Evolutionary conservation across 2,888 invertebrate genomes (phyloP), one percentile per base, ranked within the genome.

Genomic region (Baronia brevicornis): DNA sequence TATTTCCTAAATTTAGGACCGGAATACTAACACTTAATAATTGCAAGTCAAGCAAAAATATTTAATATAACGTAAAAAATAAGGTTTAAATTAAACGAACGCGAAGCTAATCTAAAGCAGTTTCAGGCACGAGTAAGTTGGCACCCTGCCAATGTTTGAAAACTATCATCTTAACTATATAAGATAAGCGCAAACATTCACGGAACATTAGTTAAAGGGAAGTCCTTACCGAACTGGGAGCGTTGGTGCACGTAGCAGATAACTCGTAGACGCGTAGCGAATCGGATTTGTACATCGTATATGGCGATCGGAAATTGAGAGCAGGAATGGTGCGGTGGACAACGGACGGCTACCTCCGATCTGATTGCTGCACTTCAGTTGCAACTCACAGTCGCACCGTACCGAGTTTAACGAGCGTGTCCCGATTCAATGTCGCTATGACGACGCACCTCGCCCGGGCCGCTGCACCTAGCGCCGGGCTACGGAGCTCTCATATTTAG

Each of bases 121-220:
- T 48, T 48, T 52, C 48, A 56, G 54, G 52, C 50, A 50, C 54
- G 56, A 47, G 52, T 38, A 51, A 46, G 46, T 60, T 77, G 75
- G 75, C 60, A 36, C 48, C 22, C 32, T 39, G 74, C 77, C 75
- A 77, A 65, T 58, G 55, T 60, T 68, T 63, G 54, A 56, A 56
- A 60, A 56, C 65, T 64, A 68, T 65, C 66, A 57, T 64, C 62
- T 68, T 62, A 58, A 60, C 63, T 62, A 62, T 60, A 58, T 56
- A 59, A 61, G 62, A 66, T 72, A 68, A 62, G 61, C 65, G 62
- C 60, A 60, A 63, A 68, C 59, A 56, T 59, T 54, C 52, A 52
- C 58, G 53, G 54, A 59, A 54, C 26, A 34, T 38, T 64, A 51
- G 63, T 62, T 54, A 55, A 60, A 64, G 56, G 54, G 51, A 69